Evolutionary conservation across 2,113 vertebrate species (phyloP).

Genomic region (Hypomesus transpacificus): DNA sequence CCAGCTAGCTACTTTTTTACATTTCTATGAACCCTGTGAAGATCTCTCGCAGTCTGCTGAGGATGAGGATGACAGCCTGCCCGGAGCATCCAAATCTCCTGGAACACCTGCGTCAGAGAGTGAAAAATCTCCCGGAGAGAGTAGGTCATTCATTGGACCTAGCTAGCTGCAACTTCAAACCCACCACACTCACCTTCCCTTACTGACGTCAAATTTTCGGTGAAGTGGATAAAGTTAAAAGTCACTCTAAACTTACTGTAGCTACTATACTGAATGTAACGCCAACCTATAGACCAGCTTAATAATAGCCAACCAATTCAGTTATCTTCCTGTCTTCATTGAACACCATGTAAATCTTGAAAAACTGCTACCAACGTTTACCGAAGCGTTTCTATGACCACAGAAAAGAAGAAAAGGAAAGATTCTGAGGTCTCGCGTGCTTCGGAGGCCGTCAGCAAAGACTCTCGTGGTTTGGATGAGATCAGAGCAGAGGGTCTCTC

Average conservation of each 20-base stretch:
- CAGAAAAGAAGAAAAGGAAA: constrained; percentile 12
- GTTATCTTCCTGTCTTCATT: too few relatives aligned
- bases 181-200: too few relatives aligned
- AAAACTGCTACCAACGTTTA: too few relatives aligned
- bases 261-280: too few relatives aligned
- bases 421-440: not conserved
- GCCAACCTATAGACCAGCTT: too few relatives aligned
- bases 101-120: constrained; percentile 6
- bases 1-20: too few relatives aligned
- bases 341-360: too few relatives aligned
- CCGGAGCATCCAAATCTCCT: not conserved
- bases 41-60: not conserved
- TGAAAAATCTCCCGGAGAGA: constrained; percentile 10
- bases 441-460: rapidly evolving
- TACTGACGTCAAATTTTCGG: too few relatives aligned
- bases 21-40: not conserved
- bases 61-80: not conserved
- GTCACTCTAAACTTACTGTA: too few relatives aligned
- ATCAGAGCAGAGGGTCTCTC: not conserved
- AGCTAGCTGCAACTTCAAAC: not conserved
- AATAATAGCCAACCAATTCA: too few relatives aligned
- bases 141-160: not conserved
- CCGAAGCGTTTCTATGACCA: not conserved
- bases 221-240: too few relatives aligned
- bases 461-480: not conserved